These are phyloP conservation scores for Turdus rufiventris DNA, from an alignment of 2,113 vertebrate genomes.

Conservation along the genomic window DNA sequence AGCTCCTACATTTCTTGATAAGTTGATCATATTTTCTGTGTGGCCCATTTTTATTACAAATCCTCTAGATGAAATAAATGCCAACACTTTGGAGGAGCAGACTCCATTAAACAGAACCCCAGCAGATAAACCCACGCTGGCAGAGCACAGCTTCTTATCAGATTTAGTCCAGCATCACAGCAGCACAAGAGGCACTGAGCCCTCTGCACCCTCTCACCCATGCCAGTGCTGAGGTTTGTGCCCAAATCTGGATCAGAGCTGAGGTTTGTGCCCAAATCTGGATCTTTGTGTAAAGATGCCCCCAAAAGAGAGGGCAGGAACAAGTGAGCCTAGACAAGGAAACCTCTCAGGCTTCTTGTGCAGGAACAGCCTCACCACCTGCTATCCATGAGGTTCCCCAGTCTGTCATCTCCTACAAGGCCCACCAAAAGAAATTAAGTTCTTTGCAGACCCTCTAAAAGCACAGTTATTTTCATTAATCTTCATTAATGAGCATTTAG, in stretches of 20 bases:
- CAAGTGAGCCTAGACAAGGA: not conserved
- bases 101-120: not conserved
- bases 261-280: too few species aligned
- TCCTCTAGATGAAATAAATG: not conserved
- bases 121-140: not conserved
- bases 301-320: not conserved
- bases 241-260: too few species aligned
- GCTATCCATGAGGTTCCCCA: too few species aligned
- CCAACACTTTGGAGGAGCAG: not conserved
- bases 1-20: not conserved
- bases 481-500: not conserved
- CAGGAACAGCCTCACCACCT: not conserved
- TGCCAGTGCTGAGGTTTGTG: accelerated
- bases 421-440: not conserved
- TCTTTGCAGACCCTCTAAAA: not conserved
- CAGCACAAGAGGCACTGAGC: not conserved
- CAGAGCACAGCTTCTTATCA: not conserved
- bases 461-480: not conserved
- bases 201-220: not conserved
- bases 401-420: not conserved
- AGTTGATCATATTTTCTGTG: not conserved
- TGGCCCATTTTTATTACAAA: not conserved
- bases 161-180: not conserved
- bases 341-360: not conserved
- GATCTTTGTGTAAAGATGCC: not conserved